Conservation (phyloP, 2,888 invertebrate genomes). For the Galeopsomyia nigrocyanea region DNA sequence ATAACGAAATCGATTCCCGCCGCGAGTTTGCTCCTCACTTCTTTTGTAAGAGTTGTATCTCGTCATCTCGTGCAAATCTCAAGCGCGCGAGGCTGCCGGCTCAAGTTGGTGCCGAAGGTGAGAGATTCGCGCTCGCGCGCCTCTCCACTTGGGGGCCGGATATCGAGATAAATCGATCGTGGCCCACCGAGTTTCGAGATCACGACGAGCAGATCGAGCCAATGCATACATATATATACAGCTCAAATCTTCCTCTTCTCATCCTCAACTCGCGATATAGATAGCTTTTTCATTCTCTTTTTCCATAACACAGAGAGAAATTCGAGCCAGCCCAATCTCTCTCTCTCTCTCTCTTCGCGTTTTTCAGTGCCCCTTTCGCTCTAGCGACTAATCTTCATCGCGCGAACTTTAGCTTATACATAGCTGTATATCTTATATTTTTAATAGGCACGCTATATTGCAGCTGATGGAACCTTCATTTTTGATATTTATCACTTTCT, state of each 20-base stretch:
- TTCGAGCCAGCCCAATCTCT: slow-evolving; percentile 28
- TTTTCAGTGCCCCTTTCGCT: neutral
- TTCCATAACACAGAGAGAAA: slow-evolving; percentile 39
- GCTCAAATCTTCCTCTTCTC: neutral
- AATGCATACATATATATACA: neutral
- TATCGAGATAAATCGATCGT: slow-evolving; percentile 60
- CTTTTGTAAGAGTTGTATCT: slow-evolving; percentile 43
- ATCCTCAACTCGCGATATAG: neutral
- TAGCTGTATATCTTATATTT: slow-evolving; percentile 25
- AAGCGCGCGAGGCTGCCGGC: slow-evolving; percentile 32
- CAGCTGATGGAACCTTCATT: slow-evolving; percentile 30
- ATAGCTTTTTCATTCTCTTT: slow-evolving; percentile 1
- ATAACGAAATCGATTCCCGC: slow-evolving; percentile 43
- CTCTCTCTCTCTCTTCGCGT: slow-evolving; percentile 13
- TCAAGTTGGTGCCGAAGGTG: too few relatives aligned
- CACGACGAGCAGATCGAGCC: slow-evolving; percentile 50
- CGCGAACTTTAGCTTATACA: slow-evolving; percentile 6
- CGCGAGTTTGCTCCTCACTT: slow-evolving; percentile 40
- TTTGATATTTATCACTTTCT: slow-evolving; percentile 37
- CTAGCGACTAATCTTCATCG: slow-evolving; percentile 39
- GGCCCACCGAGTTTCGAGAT: slow-evolving; percentile 53
- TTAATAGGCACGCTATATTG: slow-evolving; percentile 22
- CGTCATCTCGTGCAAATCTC: slow-evolving; percentile 51
- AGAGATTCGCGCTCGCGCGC: too few relatives aligned
- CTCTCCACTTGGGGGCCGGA: slow-evolving; percentile 45